A percentile compares a stretch with the other conserved stretches of the same genome.
Evolutionary conservation across 2,113 vertebrate species (phyloP).

Genomic region (Menura novaehollandiae): DNA sequence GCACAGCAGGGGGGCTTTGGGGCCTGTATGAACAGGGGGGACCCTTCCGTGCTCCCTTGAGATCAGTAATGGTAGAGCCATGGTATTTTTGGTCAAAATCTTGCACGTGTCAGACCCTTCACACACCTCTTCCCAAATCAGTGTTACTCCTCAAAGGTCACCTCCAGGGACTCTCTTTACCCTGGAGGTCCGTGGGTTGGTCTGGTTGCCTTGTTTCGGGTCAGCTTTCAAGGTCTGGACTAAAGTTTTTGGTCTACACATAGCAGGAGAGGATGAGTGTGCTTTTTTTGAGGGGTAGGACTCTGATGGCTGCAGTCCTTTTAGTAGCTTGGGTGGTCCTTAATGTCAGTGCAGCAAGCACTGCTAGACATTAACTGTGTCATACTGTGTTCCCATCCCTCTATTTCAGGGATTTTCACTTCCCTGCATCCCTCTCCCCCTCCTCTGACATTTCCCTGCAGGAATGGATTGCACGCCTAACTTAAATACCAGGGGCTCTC

Average conservation of each 20-base stretch:
- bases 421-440: neutral
- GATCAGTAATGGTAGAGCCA: neutral
- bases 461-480: neutral
- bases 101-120: neutral
- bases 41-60: neutral
- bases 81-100: neutral
- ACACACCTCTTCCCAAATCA: neutral
- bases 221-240: neutral
- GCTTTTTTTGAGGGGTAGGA: neutral
- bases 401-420: neutral
- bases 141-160: neutral
- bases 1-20: neutral
- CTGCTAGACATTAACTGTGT: neutral
- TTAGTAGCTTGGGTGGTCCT: neutral
- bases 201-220: neutral
- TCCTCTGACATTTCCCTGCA: neutral
- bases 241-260: neutral
- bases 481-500: neutral
- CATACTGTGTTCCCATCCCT: neutral
- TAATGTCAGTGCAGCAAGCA: neutral
- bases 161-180: neutral
- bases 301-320: neutral
- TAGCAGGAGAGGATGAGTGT: neutral
- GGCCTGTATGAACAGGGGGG: accelerated
- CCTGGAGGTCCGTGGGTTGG: neutral